phyloP scores from a whole-genome alignment of 2,888 invertebrate genomes.

The Schizotus pectinicornis region DNA sequence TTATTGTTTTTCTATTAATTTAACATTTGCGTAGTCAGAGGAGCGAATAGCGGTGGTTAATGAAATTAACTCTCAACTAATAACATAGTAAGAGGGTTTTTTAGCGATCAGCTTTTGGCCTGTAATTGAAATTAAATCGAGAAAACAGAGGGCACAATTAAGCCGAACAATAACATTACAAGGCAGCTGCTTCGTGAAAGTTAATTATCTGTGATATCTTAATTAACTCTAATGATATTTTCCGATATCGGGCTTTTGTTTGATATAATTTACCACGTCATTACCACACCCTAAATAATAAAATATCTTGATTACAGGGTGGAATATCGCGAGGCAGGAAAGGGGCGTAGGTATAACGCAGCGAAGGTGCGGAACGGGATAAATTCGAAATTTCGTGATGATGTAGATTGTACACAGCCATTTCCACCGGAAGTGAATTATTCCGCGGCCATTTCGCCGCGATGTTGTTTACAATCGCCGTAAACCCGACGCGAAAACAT shows the following conservation, averaged over 20 bases:
- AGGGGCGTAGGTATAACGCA: neutral
- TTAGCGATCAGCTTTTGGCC: neutral
- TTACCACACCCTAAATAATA: constrained; percentile 29
- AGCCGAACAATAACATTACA: constrained; percentile 14
- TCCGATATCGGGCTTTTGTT: constrained; percentile 29
- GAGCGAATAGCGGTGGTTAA: no score
- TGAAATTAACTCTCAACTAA: no score
- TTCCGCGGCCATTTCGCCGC: neutral
- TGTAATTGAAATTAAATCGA: constrained; percentile 17
- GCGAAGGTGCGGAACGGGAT: constrained; percentile 20
- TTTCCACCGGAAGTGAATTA: constrained; percentile 5
- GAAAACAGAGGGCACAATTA: constrained; percentile 10
- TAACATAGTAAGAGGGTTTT: neutral
- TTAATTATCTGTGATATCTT: constrained; percentile 32
- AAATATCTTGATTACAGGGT: constrained; percentile 25
- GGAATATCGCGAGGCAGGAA: no score
- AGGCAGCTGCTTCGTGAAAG: constrained; percentile 25
- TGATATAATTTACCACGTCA: constrained; percentile 31
- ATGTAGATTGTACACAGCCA: constrained; percentile 1
- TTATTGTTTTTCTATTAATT: no score
- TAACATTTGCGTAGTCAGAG: no score
- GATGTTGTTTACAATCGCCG: constrained; percentile 14
- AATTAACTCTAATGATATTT: constrained; percentile 31
- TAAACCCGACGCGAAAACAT: constrained; percentile 5
- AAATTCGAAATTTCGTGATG: constrained; percentile 15